Evolutionary conservation across 2,797 vertebrate genomes (phyloP), one percentile per base, ranked within the genome.

Genomic region (Microcaecilia unicolor): DNA sequence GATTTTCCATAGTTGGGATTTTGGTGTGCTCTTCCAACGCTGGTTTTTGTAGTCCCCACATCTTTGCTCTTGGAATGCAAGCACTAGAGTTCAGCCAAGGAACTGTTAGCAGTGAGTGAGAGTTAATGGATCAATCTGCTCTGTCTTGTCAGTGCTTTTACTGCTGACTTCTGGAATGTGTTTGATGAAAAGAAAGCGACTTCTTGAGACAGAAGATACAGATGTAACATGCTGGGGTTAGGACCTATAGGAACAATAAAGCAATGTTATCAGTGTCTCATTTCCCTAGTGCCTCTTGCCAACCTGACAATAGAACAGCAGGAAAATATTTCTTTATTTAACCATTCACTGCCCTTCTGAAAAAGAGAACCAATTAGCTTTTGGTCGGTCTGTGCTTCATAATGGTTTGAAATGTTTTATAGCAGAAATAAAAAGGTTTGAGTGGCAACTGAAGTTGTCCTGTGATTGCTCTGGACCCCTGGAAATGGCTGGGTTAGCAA

Each of bases 161-260:
- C 83, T 72, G 51, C 76, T 80, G 88, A 90, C 87, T 87, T 80
- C 71, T 84, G 91, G 92, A 97, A 96, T 95, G 91, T 87, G 79
- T 71, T 76, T 80, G 90, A 91, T 95, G 92, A 97, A 88, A 93
- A 90, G 86, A 90, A 74, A 74, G 73, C 50, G 55, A 65, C 72
- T 73, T 76, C 69, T 74, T 64, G 62, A 70, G 76, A 77, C 73
- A 76, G 69, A 75, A 78, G 77, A 76, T 78, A 80, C 67, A 76
- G 73, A 76, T 76, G 75, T 52, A 70, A 58, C 62, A 66, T 69
- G 57, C 67, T 59, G 66, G 65, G 70, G 71, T 78, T 72, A 70
- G 60, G 72, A 67, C 64, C 78, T 71, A 61, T 48, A 54, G 3
- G 65, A 75, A 81, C 75, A 84, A 73, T 81, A 74, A 76, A 61